Evolutionary conservation across 2,888 invertebrate species (phyloP).

Genomic region (Aphodius granarius): DNA sequence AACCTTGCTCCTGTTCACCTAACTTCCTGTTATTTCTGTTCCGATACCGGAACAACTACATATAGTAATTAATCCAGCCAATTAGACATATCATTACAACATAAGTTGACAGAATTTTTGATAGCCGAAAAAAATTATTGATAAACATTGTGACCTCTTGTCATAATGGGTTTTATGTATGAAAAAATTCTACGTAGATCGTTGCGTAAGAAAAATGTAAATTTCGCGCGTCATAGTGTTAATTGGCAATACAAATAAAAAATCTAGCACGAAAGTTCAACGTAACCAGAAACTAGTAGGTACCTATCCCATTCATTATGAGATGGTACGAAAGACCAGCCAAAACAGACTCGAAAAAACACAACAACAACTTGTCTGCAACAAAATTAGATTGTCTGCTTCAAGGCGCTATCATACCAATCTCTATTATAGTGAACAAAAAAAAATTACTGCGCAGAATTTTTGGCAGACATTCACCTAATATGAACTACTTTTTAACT

Average conservation of each 20-base stretch:
- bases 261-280: not conserved
- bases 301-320: not conserved
- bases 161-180: not conserved
- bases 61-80: not conserved
- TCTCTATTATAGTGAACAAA: not conserved
- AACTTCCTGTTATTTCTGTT: not conserved
- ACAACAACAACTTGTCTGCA: not conserved
- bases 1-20: not conserved
- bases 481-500: not conserved
- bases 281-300: not conserved
- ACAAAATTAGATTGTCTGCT: not conserved
- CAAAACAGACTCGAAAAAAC: not conserved
- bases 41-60: not conserved
- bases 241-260: not conserved
- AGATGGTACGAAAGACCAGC: not conserved
- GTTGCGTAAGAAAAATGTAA: not conserved
- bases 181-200: not conserved
- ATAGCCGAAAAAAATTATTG: not conserved
- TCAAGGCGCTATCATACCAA: not conserved
- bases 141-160: not conserved
- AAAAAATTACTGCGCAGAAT: not conserved
- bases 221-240: not conserved
- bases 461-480: not conserved
- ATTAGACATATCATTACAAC: not conserved
- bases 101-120: not conserved